Percentiles rank a stretch among this genome's conserved stretches.
These are phyloP conservation scores for Choreutis nemorana DNA, from an alignment of 2,888 invertebrate genomes.

Conservation along the genomic window DNA sequence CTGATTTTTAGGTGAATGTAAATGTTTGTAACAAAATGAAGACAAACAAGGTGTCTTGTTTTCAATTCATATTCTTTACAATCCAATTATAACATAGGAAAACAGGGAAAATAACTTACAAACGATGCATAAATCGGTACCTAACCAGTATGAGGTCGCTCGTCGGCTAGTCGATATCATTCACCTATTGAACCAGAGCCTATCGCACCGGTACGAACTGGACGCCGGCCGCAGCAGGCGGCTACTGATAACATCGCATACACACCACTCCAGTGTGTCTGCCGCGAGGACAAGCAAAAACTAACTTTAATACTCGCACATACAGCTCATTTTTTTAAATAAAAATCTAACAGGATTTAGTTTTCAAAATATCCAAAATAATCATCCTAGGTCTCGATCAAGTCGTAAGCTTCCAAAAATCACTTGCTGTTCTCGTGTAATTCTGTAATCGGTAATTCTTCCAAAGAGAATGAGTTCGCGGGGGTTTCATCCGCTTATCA, in stretches of 20 bases:
- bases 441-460: too few species aligned
- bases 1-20: too few species aligned
- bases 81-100: too few species aligned
- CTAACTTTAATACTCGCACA: constrained; percentile 11
- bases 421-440: too few species aligned
- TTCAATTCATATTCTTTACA: too few species aligned
- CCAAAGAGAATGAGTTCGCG: constrained; percentile 34
- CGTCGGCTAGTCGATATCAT: constrained; percentile 47
- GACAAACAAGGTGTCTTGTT: too few species aligned
- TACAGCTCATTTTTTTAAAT: neutral
- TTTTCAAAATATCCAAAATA: too few species aligned
- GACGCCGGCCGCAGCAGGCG: constrained; percentile 57
- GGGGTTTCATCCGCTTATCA: constrained; percentile 57
- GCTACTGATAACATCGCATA: constrained; percentile 48
- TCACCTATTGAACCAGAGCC: constrained; percentile 70
- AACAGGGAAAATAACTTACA: too few species aligned
- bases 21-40: too few species aligned
- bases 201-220: constrained; percentile 64
- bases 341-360: neutral
- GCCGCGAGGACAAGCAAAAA: constrained; percentile 11
- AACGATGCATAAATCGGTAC: too few species aligned
- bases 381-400: too few species aligned
- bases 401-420: too few species aligned
- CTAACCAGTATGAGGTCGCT: constrained; percentile 57
- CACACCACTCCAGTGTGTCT: constrained; percentile 16